A percentile compares a stretch with the other conserved stretches of the same genome.
These are phyloP conservation scores for Xestobium rufovillosum DNA, from an alignment of 2,888 invertebrate species.

Conservation along the genomic window DNA sequence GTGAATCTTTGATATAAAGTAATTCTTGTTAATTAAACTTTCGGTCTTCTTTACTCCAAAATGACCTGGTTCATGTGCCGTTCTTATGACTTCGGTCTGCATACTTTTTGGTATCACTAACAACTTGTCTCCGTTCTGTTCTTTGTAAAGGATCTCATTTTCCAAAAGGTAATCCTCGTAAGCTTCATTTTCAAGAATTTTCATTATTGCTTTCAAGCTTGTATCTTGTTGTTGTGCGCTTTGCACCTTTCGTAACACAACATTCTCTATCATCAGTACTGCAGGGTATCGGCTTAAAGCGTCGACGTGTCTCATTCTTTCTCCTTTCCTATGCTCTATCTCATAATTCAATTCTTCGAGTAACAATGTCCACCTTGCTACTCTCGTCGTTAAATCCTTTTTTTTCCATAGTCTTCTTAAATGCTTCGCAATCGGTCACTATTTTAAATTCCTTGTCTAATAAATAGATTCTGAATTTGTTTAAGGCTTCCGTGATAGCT, in stretches of 20 bases:
- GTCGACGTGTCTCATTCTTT: constrained; percentile 28
- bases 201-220: constrained; percentile 21
- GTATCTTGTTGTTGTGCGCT: constrained; percentile 25
- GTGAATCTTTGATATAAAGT: constrained; percentile 20
- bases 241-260: too few species aligned
- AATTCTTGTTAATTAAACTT: constrained; percentile 20
- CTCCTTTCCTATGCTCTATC: constrained; percentile 28
- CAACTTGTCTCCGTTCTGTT: constrained; percentile 20
- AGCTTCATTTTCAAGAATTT: too few species aligned
- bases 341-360: constrained; percentile 28
- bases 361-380: constrained; percentile 31
- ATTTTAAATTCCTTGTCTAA: constrained; percentile 30
- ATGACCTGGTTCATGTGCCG: constrained; percentile 33
- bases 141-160: constrained; percentile 26
- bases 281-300: constrained; percentile 26
- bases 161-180: constrained; percentile 19
- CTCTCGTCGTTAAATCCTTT: constrained; percentile 25
- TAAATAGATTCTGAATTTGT: constrained; percentile 32
- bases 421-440: constrained; percentile 33
- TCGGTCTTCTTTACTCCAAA: too few species aligned
- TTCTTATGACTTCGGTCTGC: constrained; percentile 33
- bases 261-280: too few species aligned
- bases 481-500: constrained; percentile 31
- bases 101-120: constrained; percentile 31
- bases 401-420: constrained; percentile 31